Evolutionary conservation across 2,888 invertebrate species (phyloP).

Genomic region (Desoria tigrina): DNA sequence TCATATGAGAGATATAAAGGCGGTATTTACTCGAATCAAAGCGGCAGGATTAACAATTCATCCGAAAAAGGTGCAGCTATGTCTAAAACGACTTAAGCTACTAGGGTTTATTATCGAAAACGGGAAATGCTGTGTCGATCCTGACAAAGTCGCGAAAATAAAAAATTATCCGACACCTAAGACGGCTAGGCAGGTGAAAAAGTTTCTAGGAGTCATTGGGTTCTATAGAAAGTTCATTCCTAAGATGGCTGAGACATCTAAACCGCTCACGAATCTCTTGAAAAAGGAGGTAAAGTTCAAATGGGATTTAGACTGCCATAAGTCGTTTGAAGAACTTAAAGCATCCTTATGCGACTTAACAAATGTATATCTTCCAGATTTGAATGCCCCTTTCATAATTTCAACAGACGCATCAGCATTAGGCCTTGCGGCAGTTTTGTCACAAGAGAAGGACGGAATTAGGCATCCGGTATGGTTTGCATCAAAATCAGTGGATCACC

Average conservation of each 20-base stretch:
- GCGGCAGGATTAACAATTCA: conserved; percentile 50
- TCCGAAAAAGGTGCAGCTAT: conserved; percentile 46
- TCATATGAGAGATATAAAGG: conserved; percentile 40
- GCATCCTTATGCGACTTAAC: conserved; percentile 31
- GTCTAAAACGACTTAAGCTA: conserved; percentile 51
- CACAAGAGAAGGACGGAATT: conserved; percentile 10
- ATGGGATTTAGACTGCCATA: conserved; percentile 24
- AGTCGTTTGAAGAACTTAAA: conserved; percentile 28
- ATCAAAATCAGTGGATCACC: neutral
- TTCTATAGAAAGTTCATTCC: conserved; percentile 40
- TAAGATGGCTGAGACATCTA: conserved; percentile 22
- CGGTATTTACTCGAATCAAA: conserved; percentile 19
- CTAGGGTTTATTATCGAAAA: conserved; percentile 56
- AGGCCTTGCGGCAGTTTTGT: conserved; percentile 8
- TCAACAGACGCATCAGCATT: neutral
- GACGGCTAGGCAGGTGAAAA: conserved; percentile 22
- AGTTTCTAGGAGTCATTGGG: conserved; percentile 36
- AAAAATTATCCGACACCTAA: conserved; percentile 32
- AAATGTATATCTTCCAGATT: conserved; percentile 41
- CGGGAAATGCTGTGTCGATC: conserved; percentile 55
- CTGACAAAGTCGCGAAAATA: conserved; percentile 52
- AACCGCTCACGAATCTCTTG: conserved; percentile 31
- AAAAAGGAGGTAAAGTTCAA: conserved; percentile 29
- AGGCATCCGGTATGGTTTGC: conserved; percentile 19
- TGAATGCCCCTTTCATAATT: conserved; percentile 14